These are phyloP conservation scores for Spisula solida DNA, from an alignment of 2,888 invertebrate species.

Conservation along the genomic window DNA sequence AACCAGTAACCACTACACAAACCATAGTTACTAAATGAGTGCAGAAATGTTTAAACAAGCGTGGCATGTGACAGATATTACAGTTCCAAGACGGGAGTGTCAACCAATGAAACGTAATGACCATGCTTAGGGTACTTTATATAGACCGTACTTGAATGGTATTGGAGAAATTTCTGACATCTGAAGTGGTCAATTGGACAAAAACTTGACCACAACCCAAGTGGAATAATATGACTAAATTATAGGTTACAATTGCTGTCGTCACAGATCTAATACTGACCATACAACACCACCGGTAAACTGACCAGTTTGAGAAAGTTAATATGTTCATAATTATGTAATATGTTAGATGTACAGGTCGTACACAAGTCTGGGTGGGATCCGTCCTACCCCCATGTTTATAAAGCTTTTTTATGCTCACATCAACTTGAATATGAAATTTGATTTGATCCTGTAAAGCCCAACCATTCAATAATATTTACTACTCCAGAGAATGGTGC, in stretches of 20 bases:
- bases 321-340: too few relatives aligned
- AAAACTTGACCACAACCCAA: constrained; percentile 17
- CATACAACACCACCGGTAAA: background rate
- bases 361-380: too few relatives aligned
- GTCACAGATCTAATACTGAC: constrained; percentile 1
- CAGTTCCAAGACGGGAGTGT: constrained; percentile 30
- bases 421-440: too few relatives aligned
- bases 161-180: constrained; percentile 22
- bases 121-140: constrained; percentile 30
- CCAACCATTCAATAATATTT: too few relatives aligned
- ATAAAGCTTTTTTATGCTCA: too few relatives aligned
- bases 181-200: constrained; percentile 40
- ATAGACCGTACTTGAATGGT: constrained; percentile 10
- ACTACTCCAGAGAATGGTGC: too few relatives aligned
- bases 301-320: too few relatives aligned
- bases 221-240: constrained; percentile 15
- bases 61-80: constrained; percentile 53
- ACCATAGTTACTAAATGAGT: constrained; percentile 7
- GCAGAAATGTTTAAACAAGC: constrained; percentile 58
- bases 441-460: too few relatives aligned
- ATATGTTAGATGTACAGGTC: too few relatives aligned
- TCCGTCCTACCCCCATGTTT: too few relatives aligned
- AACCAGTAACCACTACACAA: background rate
- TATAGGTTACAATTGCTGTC: constrained; percentile 20
- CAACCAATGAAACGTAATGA: constrained; percentile 36